Base-by-base conservation (phyloP, 1,140 invertebrate genomes). In the Euura lappo region DNA sequence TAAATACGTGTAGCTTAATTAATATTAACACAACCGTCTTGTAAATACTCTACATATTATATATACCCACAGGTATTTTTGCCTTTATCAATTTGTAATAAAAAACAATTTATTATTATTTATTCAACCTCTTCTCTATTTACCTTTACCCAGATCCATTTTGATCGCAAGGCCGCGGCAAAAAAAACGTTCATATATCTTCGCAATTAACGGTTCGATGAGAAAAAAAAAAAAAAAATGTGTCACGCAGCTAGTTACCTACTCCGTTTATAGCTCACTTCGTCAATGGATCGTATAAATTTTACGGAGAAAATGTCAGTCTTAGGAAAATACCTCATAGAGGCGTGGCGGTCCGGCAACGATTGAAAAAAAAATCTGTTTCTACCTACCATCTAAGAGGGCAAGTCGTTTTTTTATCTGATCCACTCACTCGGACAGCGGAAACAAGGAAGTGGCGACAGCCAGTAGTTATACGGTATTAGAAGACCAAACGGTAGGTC, bases 91-190 rank as follows among this genome's bases (percentile, higher is more conserved):
- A 60, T 60, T 60, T 60, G 51, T 60, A 60, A 60, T 60, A 60
- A 60, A 60, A n/a, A 11, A 60, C 51, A 60, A 60, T 60, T 60
- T 60, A 60, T 60, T 60, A 60, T 60, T 60, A 60, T 60, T 60
- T 60, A 60, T 60, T 60, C 51, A 60, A 60, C 8, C 51, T 60
- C 51, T 11, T 11, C 10, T 60, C 51, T 60, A 8, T n/a, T 8
- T n/a, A 60, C 51, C 51, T 60, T 60, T 60, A 60, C 51, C 51
- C 51, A 60, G 51, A 60, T 60, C 10, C 51, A 60, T 60, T 60
- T 6, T 60, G 8, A 60, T 60, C 3, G 51, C 51, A 60, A 60
- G 51, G 51, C 51, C 51, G 51, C 51, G 0, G 51, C 10, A 60
- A 2, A 51, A 6, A n/a, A 6, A 60, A 28, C 28, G 28, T 28